These are phyloP conservation scores for Bombus confusus DNA, from an alignment of 1,140 invertebrate species.

Conservation along the genomic window DNA sequence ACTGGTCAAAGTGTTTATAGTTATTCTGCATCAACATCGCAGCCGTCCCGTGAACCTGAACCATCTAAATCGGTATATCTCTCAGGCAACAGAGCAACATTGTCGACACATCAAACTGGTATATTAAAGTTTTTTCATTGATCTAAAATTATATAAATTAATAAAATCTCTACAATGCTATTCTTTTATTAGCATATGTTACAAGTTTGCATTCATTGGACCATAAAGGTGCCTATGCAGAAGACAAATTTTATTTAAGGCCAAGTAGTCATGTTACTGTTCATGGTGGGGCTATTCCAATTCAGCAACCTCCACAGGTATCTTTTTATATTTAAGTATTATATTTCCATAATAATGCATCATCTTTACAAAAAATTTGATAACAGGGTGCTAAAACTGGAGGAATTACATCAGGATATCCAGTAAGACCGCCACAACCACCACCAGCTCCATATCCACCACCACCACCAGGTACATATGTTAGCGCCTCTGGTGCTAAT, in stretches of 20 bases:
- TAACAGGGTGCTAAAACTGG: conserved; percentile 82
- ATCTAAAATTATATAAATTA: not conserved
- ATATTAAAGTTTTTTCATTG: conserved; percentile 8
- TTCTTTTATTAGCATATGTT: conserved; percentile 71
- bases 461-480: conserved; percentile 76
- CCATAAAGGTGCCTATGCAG: conserved; percentile 75
- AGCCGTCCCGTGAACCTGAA: conserved; percentile 76
- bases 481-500: conserved; percentile 74
- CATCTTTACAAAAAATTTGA: conserved; percentile 25
- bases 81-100: conserved; percentile 70
- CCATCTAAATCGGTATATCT: conserved; percentile 77
- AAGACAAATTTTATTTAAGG: conserved; percentile 80
- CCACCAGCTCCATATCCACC: conserved; percentile 73
- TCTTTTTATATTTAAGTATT: conserved; percentile 20
- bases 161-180: conserved; percentile 18
- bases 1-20: conserved; percentile 75
- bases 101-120: conserved; percentile 76
- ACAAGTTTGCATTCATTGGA: conserved; percentile 77
- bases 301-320: conserved; percentile 83
- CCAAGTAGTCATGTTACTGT: conserved; percentile 81
- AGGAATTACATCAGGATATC: conserved; percentile 84
- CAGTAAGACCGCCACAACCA: conserved; percentile 81
- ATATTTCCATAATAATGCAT: not conserved
- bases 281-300: conserved; percentile 82
- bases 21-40: conserved; percentile 76